Conservation (phyloP, 2,113 vertebrate species). For the Paramormyrops kingsleyae region DNA sequence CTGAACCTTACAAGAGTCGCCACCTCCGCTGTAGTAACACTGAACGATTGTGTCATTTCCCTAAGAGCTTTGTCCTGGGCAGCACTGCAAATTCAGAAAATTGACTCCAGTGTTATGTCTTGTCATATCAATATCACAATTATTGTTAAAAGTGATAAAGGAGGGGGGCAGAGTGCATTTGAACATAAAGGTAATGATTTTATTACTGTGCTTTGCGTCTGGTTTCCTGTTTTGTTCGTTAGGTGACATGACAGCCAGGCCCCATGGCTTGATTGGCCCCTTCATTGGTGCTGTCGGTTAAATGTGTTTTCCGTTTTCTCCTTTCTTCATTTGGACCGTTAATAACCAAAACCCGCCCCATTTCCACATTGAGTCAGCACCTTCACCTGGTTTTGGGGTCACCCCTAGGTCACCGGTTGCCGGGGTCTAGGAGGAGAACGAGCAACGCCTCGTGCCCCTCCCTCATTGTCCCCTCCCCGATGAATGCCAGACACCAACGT, state of each 20-base stretch:
- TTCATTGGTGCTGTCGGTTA: background rate
- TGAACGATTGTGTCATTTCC: background rate
- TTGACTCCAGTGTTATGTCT: background rate
- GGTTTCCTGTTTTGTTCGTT: conserved; percentile 6
- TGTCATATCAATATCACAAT: background rate
- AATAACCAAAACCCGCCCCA: background rate
- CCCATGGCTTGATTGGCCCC: background rate
- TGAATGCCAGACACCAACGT: background rate
- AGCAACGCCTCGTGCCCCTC: background rate
- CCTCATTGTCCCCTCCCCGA: background rate
- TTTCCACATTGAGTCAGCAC: conserved; percentile 15
- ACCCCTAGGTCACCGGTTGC: background rate
- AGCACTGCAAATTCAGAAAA: background rate
- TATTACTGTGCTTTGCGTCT: background rate
- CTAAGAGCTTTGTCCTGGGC: background rate
- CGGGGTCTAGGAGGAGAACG: background rate
- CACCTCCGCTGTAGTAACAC: background rate
- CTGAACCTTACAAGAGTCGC: background rate
- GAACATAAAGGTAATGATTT: background rate
- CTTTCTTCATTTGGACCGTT: background rate
- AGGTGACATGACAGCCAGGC: too few relatives aligned
- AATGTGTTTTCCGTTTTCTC: background rate
- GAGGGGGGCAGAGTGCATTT: background rate
- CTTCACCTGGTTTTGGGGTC: background rate
- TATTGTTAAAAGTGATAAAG: background rate